A percentile compares a stretch with the other conserved stretches of the same genome.
phyloP scores from a whole-genome alignment of 2,113 vertebrate species.

The Trematomus loennbergii region DNA sequence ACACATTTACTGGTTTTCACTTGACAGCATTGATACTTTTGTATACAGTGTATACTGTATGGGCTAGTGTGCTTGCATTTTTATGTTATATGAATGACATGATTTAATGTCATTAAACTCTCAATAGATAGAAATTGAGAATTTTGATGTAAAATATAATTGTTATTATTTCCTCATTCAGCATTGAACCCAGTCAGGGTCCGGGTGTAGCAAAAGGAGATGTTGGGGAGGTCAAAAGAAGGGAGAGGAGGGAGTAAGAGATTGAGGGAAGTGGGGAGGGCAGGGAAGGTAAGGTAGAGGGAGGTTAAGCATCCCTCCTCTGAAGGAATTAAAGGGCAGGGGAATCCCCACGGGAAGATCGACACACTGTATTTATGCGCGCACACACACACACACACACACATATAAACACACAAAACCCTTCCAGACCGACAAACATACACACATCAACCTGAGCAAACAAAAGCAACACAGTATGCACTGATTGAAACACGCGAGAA shows the following conservation, averaged over 20 bases:
- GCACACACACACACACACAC: constrained; percentile 31
- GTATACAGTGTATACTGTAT: not conserved
- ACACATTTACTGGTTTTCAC: not conserved
- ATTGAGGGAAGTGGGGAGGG: constrained; percentile 23
- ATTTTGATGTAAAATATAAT: not conserved
- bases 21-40: not conserved
- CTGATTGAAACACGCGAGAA: constrained; percentile 26
- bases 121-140: not conserved
- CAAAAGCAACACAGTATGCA: constrained; percentile 25
- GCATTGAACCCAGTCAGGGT: constrained; percentile 28
- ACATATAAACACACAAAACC: constrained; percentile 38
- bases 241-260: constrained; percentile 29
- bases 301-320: constrained; percentile 66
- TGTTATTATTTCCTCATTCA: constrained; percentile 14
- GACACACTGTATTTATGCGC: constrained; percentile 51
- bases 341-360: constrained; percentile 63
- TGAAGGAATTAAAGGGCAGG: constrained; percentile 63
- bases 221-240: constrained; percentile 26
- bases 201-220: constrained; percentile 33
- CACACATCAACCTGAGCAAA: constrained; percentile 27
- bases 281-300: constrained; percentile 36
- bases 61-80: not conserved
- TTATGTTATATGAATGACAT: not conserved
- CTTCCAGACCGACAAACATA: constrained; percentile 24
- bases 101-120: no score